phyloP scores from a whole-genome alignment of 2,113 vertebrate genomes.

The Myiagra hebetior region DNA sequence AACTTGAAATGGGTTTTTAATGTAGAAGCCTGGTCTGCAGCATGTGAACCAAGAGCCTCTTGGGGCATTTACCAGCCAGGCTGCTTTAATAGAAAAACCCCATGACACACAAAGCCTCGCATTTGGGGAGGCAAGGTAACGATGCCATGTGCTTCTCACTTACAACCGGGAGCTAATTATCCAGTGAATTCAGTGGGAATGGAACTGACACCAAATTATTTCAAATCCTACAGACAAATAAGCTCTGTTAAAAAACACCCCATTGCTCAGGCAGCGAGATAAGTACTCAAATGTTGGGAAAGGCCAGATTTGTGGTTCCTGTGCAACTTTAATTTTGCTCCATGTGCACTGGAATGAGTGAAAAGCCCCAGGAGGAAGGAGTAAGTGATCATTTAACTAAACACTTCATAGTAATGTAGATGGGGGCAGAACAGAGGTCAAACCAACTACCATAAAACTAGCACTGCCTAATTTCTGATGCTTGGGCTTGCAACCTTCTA shows the following conservation, averaged over 20 bases:
- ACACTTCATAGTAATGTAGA: neutral
- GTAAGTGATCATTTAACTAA: constrained; percentile 9
- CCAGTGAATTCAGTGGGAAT: neutral
- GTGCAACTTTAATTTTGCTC: neutral
- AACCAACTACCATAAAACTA: neutral
- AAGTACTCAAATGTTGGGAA: neutral
- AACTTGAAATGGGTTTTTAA: constrained; percentile 25
- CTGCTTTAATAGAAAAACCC: neutral
- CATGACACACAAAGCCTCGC: rapidly evolving
- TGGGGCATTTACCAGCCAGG: neutral
- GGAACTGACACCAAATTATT: neutral
- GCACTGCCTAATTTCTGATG: neutral
- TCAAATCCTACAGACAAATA: neutral
- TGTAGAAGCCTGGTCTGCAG: neutral
- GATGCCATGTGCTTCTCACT: neutral
- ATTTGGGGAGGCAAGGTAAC: neutral
- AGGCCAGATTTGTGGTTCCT: neutral
- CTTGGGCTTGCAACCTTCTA: neutral
- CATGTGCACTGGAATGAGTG: neutral
- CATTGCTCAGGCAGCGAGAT: neutral
- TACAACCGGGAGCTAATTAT: neutral
- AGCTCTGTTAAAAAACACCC: neutral
- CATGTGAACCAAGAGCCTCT: neutral
- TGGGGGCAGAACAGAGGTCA: neutral
- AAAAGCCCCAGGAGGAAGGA: constrained; percentile 35